Evolutionary conservation across 2,797 vertebrate genomes (phyloP).

Genomic region (Paedocypris micromegethes): DNA sequence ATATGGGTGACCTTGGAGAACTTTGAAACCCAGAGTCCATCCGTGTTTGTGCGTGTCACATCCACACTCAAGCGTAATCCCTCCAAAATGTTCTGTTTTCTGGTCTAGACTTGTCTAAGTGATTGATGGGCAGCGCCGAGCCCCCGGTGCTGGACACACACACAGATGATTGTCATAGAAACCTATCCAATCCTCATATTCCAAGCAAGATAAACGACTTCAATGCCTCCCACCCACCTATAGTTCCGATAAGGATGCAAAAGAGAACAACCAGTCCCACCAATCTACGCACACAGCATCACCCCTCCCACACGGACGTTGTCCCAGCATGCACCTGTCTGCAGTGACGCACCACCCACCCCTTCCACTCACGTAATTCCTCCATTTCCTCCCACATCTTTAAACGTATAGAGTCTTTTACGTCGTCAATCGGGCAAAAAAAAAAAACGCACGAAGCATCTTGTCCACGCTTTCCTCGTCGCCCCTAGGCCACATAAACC

Average conservation of each 20-base stretch:
- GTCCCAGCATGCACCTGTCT: constrained; percentile 54
- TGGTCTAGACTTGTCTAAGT: constrained; percentile 64
- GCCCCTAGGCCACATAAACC: background rate
- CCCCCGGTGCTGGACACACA: constrained; percentile 30
- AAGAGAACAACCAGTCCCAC: constrained; percentile 33
- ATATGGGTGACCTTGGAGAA: constrained; percentile 63
- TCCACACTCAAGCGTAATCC: constrained; percentile 63
- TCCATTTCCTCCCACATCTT: background rate
- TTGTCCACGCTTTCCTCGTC: background rate
- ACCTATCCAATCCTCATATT: constrained; percentile 44
- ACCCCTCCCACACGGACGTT: constrained; percentile 33
- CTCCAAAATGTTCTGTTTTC: constrained; percentile 67
- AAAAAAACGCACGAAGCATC: constrained; percentile 31
- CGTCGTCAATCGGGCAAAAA: constrained; percentile 40
- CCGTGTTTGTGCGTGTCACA: constrained; percentile 31
- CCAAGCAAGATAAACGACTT: constrained; percentile 60
- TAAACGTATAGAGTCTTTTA: constrained; percentile 1
- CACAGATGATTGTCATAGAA: constrained; percentile 36
- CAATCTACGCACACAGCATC: constrained; percentile 24
- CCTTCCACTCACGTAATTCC: constrained; percentile 7
- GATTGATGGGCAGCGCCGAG: constrained; percentile 75
- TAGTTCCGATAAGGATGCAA: constrained; percentile 39
- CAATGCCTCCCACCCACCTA: constrained; percentile 42
- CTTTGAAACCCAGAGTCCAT: constrained; percentile 23
- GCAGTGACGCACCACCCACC: constrained; percentile 32